Conservation (phyloP, 2,113 vertebrate genomes). For the Ceratotherium simum region DNA sequence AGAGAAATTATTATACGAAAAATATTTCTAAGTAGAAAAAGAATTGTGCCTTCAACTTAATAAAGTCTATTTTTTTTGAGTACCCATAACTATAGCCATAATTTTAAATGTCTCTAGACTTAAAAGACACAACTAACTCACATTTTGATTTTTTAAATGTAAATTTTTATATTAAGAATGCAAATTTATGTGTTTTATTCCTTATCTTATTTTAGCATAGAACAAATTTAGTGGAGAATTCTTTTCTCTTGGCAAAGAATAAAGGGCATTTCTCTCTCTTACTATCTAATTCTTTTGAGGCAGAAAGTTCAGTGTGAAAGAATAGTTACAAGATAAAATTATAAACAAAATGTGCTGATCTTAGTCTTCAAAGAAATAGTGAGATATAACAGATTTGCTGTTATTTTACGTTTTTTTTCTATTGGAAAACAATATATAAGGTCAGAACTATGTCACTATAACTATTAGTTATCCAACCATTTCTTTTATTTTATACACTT, state of each 20-base stretch:
- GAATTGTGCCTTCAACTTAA: neutral
- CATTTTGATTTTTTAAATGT: conserved; percentile 39
- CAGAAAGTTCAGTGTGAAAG: conserved; percentile 25
- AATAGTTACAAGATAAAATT: neutral
- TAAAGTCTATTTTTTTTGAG: neutral
- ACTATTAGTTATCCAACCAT: neutral
- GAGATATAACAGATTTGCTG: neutral
- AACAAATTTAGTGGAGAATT: conserved; percentile 18
- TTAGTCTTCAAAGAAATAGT: neutral
- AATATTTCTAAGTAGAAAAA: neutral
- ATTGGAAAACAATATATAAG: neutral
- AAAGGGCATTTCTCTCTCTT: neutral
- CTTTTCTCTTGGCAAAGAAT: conserved; percentile 39
- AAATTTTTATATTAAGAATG: conserved; percentile 31
- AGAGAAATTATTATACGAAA: neutral
- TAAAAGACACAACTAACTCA: conserved; percentile 30
- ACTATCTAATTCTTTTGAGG: conserved; percentile 50
- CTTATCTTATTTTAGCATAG: conserved; percentile 12
- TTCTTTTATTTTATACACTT: neutral
- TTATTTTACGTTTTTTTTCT: neutral
- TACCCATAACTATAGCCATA: neutral
- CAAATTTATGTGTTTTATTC: conserved; percentile 56
- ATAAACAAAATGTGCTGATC: neutral
- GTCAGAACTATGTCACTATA: neutral
- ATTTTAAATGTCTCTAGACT: conserved; percentile 42